phyloP scores from a whole-genome alignment of 2,888 invertebrate genomes.

The Cephus spinipes region DNA sequence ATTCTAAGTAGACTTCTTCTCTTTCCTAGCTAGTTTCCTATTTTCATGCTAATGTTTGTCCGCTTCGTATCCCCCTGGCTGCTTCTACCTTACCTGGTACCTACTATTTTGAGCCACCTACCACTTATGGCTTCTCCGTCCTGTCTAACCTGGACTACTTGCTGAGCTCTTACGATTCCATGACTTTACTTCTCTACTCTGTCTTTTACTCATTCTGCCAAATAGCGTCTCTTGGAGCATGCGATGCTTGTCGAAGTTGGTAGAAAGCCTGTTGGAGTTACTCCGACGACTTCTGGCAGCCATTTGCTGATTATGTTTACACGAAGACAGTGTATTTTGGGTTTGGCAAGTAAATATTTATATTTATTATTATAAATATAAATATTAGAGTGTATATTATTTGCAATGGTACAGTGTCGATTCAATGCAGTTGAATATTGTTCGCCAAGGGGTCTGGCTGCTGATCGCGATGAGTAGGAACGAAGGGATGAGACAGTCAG shows the following conservation, averaged over 20 bases:
- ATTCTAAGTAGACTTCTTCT: constrained; percentile 17
- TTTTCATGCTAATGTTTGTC: constrained; percentile 44
- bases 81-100: not conserved
- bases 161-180: no score
- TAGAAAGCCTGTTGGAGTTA: not conserved
- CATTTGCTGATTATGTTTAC: constrained; percentile 47
- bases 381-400: no score
- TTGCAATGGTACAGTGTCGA: no score
- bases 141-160: no score
- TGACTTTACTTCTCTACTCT: no score
- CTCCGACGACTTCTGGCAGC: constrained; percentile 20
- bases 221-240: no score
- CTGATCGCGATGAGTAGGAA: not conserved
- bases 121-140: no score
- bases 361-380: no score
- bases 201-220: no score
- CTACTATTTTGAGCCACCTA: constrained; percentile 15
- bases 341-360: no score
- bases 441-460: not conserved
- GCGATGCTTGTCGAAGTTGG: not conserved
- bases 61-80: constrained; percentile 7
- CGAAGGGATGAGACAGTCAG: not conserved
- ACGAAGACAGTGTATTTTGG: no score
- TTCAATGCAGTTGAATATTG: no score
- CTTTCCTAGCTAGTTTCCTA: constrained; percentile 30